Evolutionary conservation across 30 jellyfish, hydroid and myxozoan species (phyloP).

Genomic region (Turritopsis dohrnii): DNA sequence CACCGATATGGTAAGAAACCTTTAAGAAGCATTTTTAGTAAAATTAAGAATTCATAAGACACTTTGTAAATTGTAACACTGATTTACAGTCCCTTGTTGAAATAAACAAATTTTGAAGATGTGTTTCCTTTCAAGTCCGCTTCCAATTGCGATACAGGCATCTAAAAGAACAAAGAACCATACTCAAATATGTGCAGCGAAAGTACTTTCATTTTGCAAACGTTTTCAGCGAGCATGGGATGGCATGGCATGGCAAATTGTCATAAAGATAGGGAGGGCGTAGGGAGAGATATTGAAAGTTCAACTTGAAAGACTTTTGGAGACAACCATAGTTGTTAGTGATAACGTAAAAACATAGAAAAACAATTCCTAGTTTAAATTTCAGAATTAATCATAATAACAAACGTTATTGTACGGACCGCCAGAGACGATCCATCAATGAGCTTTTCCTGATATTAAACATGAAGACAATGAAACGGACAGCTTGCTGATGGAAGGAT

Average conservation of each 20-base stretch:
- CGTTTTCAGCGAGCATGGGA: too few species aligned
- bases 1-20: too few species aligned
- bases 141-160: not conserved
- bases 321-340: too few species aligned
- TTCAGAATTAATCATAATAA: too few species aligned
- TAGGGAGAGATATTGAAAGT: too few species aligned
- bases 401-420: not conserved
- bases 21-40: too few species aligned
- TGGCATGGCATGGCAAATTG: too few species aligned
- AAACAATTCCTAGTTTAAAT: too few species aligned
- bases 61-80: not conserved
- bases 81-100: conserved; percentile 13
- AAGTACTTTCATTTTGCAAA: not conserved
- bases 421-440: not conserved
- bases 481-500: not conserved
- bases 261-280: too few species aligned
- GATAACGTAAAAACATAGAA: too few species aligned
- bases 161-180: not conserved
- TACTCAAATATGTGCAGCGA: not conserved
- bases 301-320: too few species aligned
- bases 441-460: not conserved
- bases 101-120: not conserved
- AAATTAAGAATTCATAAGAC: too few species aligned
- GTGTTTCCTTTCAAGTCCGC: not conserved
- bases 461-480: not conserved